phyloP scores from a whole-genome alignment of 2,113 vertebrate genomes.

The Aplodontia rufa region DNA sequence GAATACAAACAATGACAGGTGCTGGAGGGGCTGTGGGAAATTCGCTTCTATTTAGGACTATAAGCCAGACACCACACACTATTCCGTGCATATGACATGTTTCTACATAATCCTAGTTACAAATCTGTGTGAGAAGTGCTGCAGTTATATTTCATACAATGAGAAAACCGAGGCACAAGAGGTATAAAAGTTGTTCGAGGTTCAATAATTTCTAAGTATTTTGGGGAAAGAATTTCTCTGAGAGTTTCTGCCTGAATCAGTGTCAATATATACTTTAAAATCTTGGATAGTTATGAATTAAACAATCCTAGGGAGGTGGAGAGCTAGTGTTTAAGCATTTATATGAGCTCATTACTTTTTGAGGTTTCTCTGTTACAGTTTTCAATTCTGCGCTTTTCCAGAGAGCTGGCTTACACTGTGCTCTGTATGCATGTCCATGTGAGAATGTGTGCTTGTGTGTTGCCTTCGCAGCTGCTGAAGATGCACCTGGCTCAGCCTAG shows the following conservation, averaged over 20 bases:
- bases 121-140: neutral
- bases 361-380: slow-evolving; percentile 26
- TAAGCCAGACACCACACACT: neutral
- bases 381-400: slow-evolving; percentile 38
- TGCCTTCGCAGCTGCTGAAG: neutral
- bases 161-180: neutral
- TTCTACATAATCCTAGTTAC: neutral
- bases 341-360: slow-evolving; percentile 63
- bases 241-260: neutral
- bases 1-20: no score
- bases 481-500: neutral
- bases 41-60: neutral
- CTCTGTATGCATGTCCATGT: neutral
- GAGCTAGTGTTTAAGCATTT: slow-evolving; percentile 51
- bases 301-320: slow-evolving; percentile 6
- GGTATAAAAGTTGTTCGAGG: neutral
- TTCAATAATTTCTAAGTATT: neutral
- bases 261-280: slow-evolving; percentile 4
- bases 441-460: neutral
- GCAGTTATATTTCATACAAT: neutral
- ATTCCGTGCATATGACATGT: neutral
- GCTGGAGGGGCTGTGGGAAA: no score
- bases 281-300: neutral
- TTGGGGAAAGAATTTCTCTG: neutral
- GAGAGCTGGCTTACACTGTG: slow-evolving; percentile 16